Percentiles rank a stretch among this genome's conserved stretches.
Conservation (phyloP, 2,797 vertebrate species). For the Sardinella longiceps region DNA sequence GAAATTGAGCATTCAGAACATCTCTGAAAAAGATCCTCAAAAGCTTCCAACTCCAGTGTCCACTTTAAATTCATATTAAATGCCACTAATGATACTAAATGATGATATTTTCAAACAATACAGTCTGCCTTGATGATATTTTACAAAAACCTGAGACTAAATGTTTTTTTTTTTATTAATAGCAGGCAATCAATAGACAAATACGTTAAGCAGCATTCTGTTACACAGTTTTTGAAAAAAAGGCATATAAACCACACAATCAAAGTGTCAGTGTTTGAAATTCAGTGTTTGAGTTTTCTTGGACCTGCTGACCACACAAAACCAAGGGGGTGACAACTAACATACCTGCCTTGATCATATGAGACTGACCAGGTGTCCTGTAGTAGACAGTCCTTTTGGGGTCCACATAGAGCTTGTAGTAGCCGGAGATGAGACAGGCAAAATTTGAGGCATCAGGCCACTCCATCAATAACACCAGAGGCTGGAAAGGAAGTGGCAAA, state of each 20-base stretch:
- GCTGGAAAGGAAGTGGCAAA: conserved; percentile 68
- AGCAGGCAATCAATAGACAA: not conserved
- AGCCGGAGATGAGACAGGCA: conserved; percentile 94
- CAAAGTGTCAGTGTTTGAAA: not conserved
- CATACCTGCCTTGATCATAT: conserved; percentile 98
- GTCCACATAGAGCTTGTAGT: conserved; percentile 97
- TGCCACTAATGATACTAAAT: not conserved
- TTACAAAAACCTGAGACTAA: not conserved
- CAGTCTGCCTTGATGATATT: not conserved
- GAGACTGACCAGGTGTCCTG: conserved; percentile 86
- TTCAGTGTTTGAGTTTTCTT: conserved; percentile 8
- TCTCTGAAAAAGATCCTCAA: too few relatives aligned
- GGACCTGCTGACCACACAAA: conserved; percentile 21
- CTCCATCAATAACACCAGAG: conserved; percentile 96
- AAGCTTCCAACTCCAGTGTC: too few relatives aligned
- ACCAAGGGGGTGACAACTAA: conserved; percentile 61
- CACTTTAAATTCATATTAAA: conserved; percentile 4
- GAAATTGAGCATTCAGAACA: too few relatives aligned
- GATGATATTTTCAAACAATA: not conserved
- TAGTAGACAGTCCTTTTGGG: conserved; percentile 93
- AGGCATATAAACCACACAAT: not conserved
- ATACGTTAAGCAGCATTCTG: not conserved
- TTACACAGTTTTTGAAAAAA: not conserved
- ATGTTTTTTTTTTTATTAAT: not conserved
- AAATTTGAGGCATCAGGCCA: conserved; percentile 99